phyloP scores from a whole-genome alignment of 2,113 vertebrate genomes.

The Nothoprocta pentlandii region DNA sequence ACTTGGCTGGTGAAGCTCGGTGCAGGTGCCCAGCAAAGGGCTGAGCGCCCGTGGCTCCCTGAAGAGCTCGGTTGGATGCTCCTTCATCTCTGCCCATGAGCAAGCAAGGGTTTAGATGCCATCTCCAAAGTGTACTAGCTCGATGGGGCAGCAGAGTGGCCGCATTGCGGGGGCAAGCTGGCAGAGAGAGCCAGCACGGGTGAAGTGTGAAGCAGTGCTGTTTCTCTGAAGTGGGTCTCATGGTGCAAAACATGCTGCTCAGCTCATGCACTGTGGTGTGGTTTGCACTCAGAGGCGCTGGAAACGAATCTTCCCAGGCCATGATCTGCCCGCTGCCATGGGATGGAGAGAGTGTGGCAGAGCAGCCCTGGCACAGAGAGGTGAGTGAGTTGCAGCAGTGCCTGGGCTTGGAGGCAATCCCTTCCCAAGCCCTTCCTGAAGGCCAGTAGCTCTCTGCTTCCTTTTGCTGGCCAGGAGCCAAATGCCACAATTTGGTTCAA shows the following conservation, averaged over 20 bases:
- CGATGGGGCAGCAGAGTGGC: neutral
- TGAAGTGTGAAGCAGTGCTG: accelerated
- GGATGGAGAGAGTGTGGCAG: neutral
- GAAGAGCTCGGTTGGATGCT: neutral
- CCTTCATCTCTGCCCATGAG: neutral
- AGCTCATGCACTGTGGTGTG: neutral
- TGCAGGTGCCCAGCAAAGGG: neutral
- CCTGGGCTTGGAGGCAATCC: neutral
- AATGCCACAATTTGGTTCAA: constrained; percentile 8
- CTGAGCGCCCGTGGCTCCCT: neutral
- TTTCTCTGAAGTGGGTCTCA: neutral
- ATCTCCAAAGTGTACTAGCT: neutral
- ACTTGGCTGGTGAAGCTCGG: neutral
- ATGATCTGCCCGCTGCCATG: neutral
- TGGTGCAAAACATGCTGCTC: accelerated
- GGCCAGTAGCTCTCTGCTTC: neutral
- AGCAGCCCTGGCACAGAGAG: neutral
- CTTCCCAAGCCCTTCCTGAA: neutral
- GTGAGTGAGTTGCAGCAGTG: neutral
- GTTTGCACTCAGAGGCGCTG: neutral
- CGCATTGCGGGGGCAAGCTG: accelerated
- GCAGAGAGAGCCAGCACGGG: neutral
- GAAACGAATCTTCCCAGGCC: neutral
- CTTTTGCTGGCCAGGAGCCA: neutral
- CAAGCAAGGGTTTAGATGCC: neutral